phyloP scores from a whole-genome alignment of 2,113 vertebrate species.

The Sinocyclocheilus anophthalmus region DNA sequence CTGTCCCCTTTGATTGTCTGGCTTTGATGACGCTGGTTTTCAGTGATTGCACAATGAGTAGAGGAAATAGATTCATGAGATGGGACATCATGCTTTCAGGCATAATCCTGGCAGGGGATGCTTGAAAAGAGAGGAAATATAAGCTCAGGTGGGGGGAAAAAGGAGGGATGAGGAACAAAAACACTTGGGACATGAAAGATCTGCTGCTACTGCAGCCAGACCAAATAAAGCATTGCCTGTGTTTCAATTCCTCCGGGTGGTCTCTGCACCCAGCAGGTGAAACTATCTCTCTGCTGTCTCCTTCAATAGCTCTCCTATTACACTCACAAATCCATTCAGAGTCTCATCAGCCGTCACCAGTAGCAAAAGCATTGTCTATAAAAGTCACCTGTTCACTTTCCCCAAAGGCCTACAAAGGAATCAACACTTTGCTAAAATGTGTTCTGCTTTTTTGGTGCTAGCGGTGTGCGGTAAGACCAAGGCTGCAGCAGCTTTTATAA shows the following conservation, averaged over 20 bases:
- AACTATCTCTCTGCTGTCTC: slow-evolving; percentile 54
- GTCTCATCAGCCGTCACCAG: slow-evolving; percentile 62
- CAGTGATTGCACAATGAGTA: slow-evolving; percentile 54
- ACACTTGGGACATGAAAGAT: slow-evolving; percentile 69
- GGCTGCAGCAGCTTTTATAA: background rate
- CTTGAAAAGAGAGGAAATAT: slow-evolving; percentile 45
- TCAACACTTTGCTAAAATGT: slow-evolving; percentile 1
- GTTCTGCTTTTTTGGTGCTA: background rate
- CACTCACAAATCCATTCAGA: slow-evolving; percentile 63
- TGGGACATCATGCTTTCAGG: slow-evolving; percentile 60
- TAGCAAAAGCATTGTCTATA: slow-evolving; percentile 52
- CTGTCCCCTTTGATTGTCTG: slow-evolving; percentile 45
- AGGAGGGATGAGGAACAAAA: slow-evolving; percentile 56
- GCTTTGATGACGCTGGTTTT: slow-evolving; percentile 48
- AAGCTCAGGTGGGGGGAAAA: slow-evolving; percentile 15
- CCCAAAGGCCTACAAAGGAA: background rate
- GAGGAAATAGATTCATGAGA: slow-evolving; percentile 65
- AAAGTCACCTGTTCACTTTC: background rate
- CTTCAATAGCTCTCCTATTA: slow-evolving; percentile 58
- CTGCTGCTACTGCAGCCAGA: slow-evolving; percentile 50
- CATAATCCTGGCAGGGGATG: slow-evolving; percentile 65
- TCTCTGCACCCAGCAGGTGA: slow-evolving; percentile 61
- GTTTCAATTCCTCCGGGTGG: slow-evolving; percentile 62
- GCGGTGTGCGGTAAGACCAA: background rate
- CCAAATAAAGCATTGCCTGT: slow-evolving; percentile 43